A percentile compares a stretch with the other conserved stretches of the same genome.
phyloP scores from a whole-genome alignment of 1,140 invertebrate species.

The Nasonia longicornis region DNA sequence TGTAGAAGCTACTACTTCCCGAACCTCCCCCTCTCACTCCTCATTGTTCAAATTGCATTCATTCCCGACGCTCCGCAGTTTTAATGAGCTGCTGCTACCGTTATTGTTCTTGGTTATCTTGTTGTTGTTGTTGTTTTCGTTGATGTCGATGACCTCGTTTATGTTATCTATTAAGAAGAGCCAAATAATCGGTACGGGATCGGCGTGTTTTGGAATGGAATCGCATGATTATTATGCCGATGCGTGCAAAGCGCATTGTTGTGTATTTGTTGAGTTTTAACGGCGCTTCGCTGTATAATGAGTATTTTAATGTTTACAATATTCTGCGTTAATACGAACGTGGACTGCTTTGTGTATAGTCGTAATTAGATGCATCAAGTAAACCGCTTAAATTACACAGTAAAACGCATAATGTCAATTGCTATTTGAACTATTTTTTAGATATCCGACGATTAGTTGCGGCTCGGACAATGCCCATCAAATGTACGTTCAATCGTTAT shows the following conservation, averaged over 20 bases:
- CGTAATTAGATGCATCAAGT: too few relatives aligned
- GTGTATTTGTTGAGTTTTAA: neutral
- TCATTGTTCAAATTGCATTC: conserved; percentile 7
- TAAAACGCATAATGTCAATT: too few relatives aligned
- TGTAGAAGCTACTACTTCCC: neutral
- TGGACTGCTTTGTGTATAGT: too few relatives aligned
- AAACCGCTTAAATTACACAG: too few relatives aligned
- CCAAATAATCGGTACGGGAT: neutral
- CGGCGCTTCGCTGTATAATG: too few relatives aligned
- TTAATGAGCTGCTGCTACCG: neutral
- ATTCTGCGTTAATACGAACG: too few relatives aligned
- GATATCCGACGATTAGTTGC: too few relatives aligned
- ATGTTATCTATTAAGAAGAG: neutral
- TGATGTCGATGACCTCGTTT: neutral
- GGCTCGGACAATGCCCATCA: too few relatives aligned
- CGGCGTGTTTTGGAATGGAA: neutral
- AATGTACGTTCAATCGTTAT: too few relatives aligned
- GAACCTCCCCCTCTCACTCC: neutral
- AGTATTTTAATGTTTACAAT: too few relatives aligned
- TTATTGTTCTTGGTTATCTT: neutral
- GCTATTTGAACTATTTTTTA: too few relatives aligned
- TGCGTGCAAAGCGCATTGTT: neutral
- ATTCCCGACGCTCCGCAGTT: neutral
- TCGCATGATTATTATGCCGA: neutral
- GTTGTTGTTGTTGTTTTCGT: neutral